These are phyloP conservation scores for Globia sparganii DNA, from an alignment of 2,888 invertebrate species.

Conservation along the genomic window DNA sequence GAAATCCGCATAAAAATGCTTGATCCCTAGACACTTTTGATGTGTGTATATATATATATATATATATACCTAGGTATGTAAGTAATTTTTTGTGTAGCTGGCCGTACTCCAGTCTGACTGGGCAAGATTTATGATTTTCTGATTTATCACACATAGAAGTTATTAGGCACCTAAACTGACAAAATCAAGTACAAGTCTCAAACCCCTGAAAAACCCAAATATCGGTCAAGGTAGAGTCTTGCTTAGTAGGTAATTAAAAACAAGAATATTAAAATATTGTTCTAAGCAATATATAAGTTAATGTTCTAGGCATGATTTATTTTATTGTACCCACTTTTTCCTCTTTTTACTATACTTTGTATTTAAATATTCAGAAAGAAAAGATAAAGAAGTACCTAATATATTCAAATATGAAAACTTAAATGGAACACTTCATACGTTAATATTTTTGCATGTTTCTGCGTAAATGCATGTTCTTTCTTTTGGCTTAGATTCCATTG, in stretches of 20 bases:
- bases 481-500: constrained; percentile 77
- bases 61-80: background rate
- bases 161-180: background rate
- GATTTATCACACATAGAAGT: background rate
- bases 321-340: background rate
- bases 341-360: constrained; percentile 6
- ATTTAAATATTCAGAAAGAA: constrained; percentile 6
- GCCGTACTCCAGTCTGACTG: background rate
- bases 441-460: background rate
- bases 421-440: background rate
- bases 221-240: constrained; percentile 12
- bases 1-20: no score
- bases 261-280: background rate
- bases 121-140: background rate
- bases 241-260: constrained; percentile 1
- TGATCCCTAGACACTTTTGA: no score
- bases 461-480: constrained; percentile 17
- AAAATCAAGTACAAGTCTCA: background rate
- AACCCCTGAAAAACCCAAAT: background rate
- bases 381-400: background rate
- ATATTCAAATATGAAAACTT: background rate
- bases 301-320: constrained; percentile 11
- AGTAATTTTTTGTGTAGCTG: background rate
- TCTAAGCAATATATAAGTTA: no score
- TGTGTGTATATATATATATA: no score